phyloP scores from a whole-genome alignment of 2,797 vertebrate species.

The Odontamblyopus lacepedii region DNA sequence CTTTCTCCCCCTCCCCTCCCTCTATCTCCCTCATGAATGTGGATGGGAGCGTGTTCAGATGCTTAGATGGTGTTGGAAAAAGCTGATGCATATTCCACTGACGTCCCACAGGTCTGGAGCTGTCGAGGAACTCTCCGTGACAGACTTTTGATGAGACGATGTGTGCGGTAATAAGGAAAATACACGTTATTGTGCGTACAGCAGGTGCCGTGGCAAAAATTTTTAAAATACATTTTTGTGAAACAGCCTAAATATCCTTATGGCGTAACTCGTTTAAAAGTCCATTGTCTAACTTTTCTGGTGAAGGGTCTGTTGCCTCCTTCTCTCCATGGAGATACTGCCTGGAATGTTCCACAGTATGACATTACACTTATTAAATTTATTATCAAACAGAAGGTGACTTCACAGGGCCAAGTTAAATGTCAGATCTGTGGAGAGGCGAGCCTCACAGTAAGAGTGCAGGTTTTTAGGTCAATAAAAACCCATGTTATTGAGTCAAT shows the following conservation, averaged over 20 bases:
- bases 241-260: not conserved
- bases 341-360: too few species aligned
- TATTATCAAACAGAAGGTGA: too few species aligned
- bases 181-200: not conserved
- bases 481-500: too few species aligned
- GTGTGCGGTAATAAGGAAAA: not conserved
- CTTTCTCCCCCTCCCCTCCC: slow-evolving; percentile 13
- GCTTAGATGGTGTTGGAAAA: slow-evolving; percentile 55
- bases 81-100: slow-evolving; percentile 51
- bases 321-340: too few species aligned
- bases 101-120: slow-evolving; percentile 28
- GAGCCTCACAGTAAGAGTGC: too few species aligned
- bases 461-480: too few species aligned
- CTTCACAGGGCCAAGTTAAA: too few species aligned
- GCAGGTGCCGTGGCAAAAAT: not conserved
- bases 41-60: slow-evolving; percentile 54
- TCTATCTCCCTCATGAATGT: slow-evolving; percentile 52
- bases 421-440: too few species aligned
- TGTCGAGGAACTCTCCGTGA: slow-evolving; percentile 37
- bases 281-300: too few species aligned
- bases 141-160: slow-evolving; percentile 2
- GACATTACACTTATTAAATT: too few species aligned
- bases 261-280: too few species aligned
- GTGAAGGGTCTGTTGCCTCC: too few species aligned
- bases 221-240: not conserved